Percentiles rank a stretch among this genome's conserved stretches.
phyloP scores from a whole-genome alignment of 2,888 invertebrate genomes.

The Patella depressa region DNA sequence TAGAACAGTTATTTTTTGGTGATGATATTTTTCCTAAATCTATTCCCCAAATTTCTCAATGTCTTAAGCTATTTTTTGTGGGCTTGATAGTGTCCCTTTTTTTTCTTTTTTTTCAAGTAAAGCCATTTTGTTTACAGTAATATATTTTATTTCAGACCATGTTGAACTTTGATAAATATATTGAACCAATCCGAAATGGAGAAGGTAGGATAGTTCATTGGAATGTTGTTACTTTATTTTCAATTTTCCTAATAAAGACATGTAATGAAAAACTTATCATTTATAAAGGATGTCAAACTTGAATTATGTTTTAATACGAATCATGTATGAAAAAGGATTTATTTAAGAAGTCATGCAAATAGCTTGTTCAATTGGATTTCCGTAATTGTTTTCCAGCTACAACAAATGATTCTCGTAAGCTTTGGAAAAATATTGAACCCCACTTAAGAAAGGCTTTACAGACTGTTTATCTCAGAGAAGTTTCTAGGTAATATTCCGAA shows the following conservation, averaged over 20 bases:
- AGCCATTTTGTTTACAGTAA: no score
- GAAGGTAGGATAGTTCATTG: slow-evolving; percentile 66
- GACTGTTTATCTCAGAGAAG: slow-evolving; percentile 79
- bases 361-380: neutral
- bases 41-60: slow-evolving; percentile 51
- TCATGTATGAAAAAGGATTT: neutral
- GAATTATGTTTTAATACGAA: neutral
- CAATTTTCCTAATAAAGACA: no score
- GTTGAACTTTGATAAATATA: slow-evolving; percentile 80
- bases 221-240: neutral
- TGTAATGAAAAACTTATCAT: no score
- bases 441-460: slow-evolving; percentile 83
- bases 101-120: no score
- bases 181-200: slow-evolving; percentile 82
- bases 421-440: slow-evolving; percentile 87
- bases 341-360: neutral
- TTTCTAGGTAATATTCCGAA: slow-evolving; percentile 57
- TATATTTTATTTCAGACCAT: slow-evolving; percentile 64
- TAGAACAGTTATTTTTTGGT: neutral
- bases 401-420: slow-evolving; percentile 78
- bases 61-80: no score
- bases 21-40: neutral
- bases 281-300: no score
- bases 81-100: no score
- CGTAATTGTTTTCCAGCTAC: slow-evolving; percentile 70